phyloP scores from a whole-genome alignment of 1,140 invertebrate genomes.

The Leptinotarsa undecemlineata region DNA sequence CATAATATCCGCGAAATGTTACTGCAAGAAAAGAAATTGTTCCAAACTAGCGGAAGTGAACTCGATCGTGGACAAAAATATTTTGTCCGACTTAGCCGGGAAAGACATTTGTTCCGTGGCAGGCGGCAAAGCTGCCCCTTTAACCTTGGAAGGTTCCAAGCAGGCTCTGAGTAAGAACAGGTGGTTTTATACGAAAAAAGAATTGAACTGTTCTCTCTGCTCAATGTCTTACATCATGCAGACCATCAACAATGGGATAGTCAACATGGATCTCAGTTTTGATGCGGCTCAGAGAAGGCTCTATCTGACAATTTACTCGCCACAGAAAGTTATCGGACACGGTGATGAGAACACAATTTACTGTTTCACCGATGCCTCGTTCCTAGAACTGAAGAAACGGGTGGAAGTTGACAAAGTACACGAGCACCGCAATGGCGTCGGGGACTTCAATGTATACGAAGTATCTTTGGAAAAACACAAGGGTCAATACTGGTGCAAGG shows the following conservation, averaged over 20 bases:
- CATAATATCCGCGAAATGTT: slow-evolving; percentile 31
- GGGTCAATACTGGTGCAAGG: slow-evolving; percentile 58
- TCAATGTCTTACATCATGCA: not conserved
- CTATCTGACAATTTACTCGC: slow-evolving; percentile 39
- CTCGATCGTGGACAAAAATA: slow-evolving; percentile 20
- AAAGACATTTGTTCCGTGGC: slow-evolving; percentile 27
- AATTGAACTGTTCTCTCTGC: not conserved
- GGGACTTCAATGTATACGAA: slow-evolving; percentile 48
- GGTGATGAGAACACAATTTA: slow-evolving; percentile 28
- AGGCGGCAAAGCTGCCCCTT: not conserved
- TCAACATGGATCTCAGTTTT: slow-evolving; percentile 37
- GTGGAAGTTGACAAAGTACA: slow-evolving; percentile 37
- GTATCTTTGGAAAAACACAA: slow-evolving; percentile 48
- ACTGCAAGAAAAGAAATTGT: slow-evolving; percentile 33
- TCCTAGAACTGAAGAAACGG: slow-evolving; percentile 31
- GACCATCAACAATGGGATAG: not conserved
- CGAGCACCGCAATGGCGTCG: slow-evolving; percentile 19
- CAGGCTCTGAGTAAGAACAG: not conserved
- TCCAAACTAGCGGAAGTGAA: slow-evolving; percentile 20
- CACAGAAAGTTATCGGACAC: slow-evolving; percentile 37
- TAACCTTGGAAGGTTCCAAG: not conserved
- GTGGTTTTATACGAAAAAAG: slow-evolving; percentile 17
- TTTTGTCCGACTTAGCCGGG: slow-evolving; percentile 24
- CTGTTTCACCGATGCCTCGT: slow-evolving; percentile 42
- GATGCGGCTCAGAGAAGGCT: slow-evolving; percentile 31